phyloP scores from a whole-genome alignment of 2,113 vertebrate genomes.

The Sprattus sprattus region DNA sequence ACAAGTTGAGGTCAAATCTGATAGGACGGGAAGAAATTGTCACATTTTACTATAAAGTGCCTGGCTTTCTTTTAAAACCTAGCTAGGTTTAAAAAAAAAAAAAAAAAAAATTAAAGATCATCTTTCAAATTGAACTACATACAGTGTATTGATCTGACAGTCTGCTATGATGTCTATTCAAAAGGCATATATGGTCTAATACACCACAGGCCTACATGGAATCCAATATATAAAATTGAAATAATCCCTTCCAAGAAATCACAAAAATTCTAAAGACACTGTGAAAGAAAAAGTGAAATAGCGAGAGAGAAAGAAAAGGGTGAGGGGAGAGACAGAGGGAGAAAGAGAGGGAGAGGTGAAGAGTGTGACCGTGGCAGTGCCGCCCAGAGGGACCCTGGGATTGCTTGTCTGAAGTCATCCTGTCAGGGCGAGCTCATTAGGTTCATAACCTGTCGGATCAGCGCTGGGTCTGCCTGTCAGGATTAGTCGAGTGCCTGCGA shows the following conservation, averaged over 20 bases:
- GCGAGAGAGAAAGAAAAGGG: conserved; percentile 22
- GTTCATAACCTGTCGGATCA: conserved; percentile 76
- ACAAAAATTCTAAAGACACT: background rate
- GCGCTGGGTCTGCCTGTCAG: conserved; percentile 70
- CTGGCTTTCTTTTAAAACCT: background rate
- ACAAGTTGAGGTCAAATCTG: background rate
- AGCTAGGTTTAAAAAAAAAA: background rate
- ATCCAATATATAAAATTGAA: background rate
- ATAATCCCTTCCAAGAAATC: background rate
- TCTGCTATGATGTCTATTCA: no score
- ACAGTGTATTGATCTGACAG: background rate
- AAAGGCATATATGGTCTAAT: background rate
- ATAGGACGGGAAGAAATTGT: background rate
- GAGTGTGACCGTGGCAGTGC: conserved; percentile 61
- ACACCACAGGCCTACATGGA: background rate
- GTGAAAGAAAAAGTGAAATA: background rate
- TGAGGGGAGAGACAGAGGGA: conserved; percentile 18
- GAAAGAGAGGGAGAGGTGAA: conserved; percentile 51
- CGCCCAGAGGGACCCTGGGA: conserved; percentile 65
- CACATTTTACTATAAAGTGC: background rate
- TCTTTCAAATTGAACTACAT: background rate
- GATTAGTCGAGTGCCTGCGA: conserved; percentile 63
- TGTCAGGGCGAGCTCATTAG: conserved; percentile 76
- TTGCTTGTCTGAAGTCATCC: conserved; percentile 72
- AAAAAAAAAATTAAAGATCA: no score